Evolutionary conservation across 2,888 invertebrate species (phyloP), one percentile per base, ranked within the genome.

Genomic region (Cataglyphis albicans): DNA sequence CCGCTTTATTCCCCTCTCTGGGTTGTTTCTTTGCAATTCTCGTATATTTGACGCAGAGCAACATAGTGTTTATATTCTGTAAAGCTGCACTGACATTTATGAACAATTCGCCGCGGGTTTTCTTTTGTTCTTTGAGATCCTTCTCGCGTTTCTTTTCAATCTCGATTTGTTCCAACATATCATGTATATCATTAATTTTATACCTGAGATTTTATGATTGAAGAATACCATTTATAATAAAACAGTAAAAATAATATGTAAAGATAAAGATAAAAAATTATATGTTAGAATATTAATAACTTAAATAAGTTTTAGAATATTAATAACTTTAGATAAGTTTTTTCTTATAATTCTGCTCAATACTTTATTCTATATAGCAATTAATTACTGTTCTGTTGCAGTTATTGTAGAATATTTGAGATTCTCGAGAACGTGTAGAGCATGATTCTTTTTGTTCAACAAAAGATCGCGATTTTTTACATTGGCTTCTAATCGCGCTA

Each of bases 61-160:
- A 92, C 83, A 96, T 94, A 70, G 96, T 95, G 81, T 96, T 95
- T 87, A 96, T 95, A 89, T 96, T 96, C 90, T 96, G 96, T 81
- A 97, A 91, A 0, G 96, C 95, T 0, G 95, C 95, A 90, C 96
- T 95, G 92, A 96, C 95, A 87, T 96, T 95, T 55, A 96, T 96
- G 55, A 96, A 94, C 29, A 96, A 93, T 86, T 95, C 94, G 0
- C 96, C 96, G 81, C 95, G 95, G 21, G 93, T 94, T 89, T 96
- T 95, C 35, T 95, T 94, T 3, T 95, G 82, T n/a, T 92, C 93
- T 1, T 93, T 95, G 0, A 95, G 92, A 48, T 95, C 94, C 0
- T 85, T 86, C 86, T 95, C 95, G 21, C 95, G 95, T 7, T 95
- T 94, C 15, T 92, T 91, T 88, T 96, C 95, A 0, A 95, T 94